Evolutionary conservation across 2,113 vertebrate species (phyloP).

Genomic region (Platichthys flesus): DNA sequence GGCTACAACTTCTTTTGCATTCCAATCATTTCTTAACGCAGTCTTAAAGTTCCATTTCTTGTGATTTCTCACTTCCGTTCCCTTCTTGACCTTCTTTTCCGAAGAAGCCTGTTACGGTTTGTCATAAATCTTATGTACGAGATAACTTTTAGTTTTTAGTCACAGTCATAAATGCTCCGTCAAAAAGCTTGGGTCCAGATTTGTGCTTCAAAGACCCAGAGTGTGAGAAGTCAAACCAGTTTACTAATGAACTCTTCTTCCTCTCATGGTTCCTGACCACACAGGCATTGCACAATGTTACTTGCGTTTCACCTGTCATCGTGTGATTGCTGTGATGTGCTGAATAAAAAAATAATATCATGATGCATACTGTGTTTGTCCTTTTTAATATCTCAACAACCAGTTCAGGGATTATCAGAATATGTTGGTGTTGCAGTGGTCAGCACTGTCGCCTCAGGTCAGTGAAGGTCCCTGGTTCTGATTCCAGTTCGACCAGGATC

Average conservation of each 20-base stretch:
- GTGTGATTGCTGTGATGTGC: conserved; percentile 50
- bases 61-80: not conserved
- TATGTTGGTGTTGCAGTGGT: not conserved
- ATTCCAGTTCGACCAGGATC: too few species aligned
- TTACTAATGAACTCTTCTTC: not conserved
- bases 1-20: not conserved
- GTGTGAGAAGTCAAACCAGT: not conserved
- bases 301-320: conserved; percentile 24
- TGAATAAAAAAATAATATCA: conserved; percentile 47
- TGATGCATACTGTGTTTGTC: not conserved
- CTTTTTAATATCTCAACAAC: not conserved
- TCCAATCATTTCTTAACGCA: conserved; percentile 1
- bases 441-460: too few species aligned
- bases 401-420: not conserved
- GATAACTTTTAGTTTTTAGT: conserved; percentile 5
- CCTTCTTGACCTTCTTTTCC: not conserved
- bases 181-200: not conserved
- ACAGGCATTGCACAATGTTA: conserved; percentile 3
- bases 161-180: not conserved
- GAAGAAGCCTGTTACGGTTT: conserved; percentile 26
- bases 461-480: too few species aligned
- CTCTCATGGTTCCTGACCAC: not conserved
- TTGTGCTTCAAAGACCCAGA: not conserved
- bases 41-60: not conserved
- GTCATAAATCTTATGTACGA: not conserved